Percentiles rank a stretch among this genome's conserved stretches.
Evolutionary conservation across 2,113 vertebrate species (phyloP).

Genomic region (Psittacus erithacus): DNA sequence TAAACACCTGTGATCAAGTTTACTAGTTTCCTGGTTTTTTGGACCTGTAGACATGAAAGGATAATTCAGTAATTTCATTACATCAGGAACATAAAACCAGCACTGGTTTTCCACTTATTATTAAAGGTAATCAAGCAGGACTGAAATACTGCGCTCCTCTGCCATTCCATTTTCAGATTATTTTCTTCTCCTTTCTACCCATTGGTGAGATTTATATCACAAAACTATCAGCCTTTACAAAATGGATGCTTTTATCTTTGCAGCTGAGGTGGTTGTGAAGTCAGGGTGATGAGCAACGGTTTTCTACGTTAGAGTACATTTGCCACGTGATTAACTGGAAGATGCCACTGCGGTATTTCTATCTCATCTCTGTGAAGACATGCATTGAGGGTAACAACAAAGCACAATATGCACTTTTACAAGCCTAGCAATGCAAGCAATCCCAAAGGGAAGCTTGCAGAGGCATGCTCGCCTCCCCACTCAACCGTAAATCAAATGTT

Average conservation of each 20-base stretch:
- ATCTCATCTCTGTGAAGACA: neutral
- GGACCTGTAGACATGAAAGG: neutral
- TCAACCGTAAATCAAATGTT: neutral
- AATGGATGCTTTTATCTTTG: neutral
- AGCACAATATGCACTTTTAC: neutral
- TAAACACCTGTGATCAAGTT: neutral
- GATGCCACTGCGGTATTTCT: neutral
- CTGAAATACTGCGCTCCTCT: neutral
- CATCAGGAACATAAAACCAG: neutral
- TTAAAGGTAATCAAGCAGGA: neutral
- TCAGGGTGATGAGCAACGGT: neutral
- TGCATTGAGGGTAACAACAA: neutral
- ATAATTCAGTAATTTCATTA: neutral
- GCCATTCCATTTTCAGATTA: neutral
- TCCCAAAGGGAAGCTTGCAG: neutral
- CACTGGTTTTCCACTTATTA: neutral
- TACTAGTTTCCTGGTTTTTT: neutral
- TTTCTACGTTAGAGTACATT: neutral
- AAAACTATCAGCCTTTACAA: neutral
- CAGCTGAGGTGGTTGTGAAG: neutral
- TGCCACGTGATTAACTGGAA: neutral
- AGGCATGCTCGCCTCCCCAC: neutral
- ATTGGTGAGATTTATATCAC: neutral
- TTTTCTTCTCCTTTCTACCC: neutral
- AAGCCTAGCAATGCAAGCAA: neutral